Evolutionary conservation across 2,888 invertebrate species (phyloP), one percentile per base, ranked within the genome.

Genomic region (Podotricha telesiphe): DNA sequence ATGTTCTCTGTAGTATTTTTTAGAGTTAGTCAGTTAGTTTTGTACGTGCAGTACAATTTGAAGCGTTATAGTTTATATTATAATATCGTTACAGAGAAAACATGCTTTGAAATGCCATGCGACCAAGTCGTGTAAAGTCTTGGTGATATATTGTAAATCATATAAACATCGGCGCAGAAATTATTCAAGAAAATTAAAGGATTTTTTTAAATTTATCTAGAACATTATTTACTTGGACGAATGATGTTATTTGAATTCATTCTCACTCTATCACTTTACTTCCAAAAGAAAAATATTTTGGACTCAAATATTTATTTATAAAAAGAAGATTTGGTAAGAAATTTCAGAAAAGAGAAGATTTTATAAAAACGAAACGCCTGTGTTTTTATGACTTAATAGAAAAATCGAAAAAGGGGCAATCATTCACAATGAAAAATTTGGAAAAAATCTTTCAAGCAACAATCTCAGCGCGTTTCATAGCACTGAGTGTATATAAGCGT

Each of bases 61-160:
- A 59, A 59, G 59, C 59, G 10, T 58, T 42, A 10, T 58, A 4
- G 28, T 28, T 28, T 4, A 4, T 28, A 28, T 28, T n/a, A 22
- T 17, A n/a, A 22, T n/a, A 17, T 22, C 17, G 42, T 80, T 82
- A 83, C 77, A 74, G 84, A 87, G 87, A n/a, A 87, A 88, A 89
- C 89, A 90, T 91, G 90, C 91, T 84, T 84, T 77, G 79, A 80
- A 80, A 78, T 58, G 76, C 53, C 74, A 74, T 74, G 73, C 73
- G 64, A 65, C 45, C 45, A 67, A 55, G 65, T 48, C 19, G 45
- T 45, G n/a, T 28, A 28, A 4, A 28, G 75, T 45, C 77, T 76
- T 80, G 83, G 77, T 69, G 69, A 67, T 65, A 86, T 86, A 84
- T 86, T 85, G 79, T 48, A 74, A 81, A 75, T 81, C 81, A 79